Conservation (phyloP, 1,140 invertebrate species). For the Drosophila funebris region DNA sequence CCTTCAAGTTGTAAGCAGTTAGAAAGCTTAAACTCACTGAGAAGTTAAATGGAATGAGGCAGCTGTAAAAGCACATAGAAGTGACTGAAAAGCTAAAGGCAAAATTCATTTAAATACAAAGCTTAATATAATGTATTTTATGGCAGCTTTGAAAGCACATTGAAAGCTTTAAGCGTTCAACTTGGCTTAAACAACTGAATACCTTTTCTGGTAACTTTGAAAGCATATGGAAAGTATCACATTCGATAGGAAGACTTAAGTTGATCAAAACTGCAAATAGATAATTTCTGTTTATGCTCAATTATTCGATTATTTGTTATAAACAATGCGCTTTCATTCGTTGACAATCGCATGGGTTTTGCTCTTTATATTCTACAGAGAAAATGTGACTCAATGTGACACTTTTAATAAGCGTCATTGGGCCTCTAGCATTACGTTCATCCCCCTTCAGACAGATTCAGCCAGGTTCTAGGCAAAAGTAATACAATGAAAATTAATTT, state of each 20-base stretch:
- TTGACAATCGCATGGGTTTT: no score
- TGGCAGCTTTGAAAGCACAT: not conserved
- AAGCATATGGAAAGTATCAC: not conserved
- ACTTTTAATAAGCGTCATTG: slow-evolving; percentile 4
- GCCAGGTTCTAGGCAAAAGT: not conserved
- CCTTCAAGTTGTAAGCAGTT: not conserved
- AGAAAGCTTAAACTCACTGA: not conserved
- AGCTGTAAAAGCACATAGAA: no score
- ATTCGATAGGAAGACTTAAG: no score
- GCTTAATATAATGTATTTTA: no score
- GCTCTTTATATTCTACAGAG: not conserved
- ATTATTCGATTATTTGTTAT: not conserved
- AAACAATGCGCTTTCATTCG: not conserved
- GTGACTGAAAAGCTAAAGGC: no score
- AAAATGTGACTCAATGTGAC: not conserved
- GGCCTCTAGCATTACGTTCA: slow-evolving; percentile 13
- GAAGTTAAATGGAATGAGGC: no score
- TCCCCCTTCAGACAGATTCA: not conserved
- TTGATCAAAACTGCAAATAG: no score
- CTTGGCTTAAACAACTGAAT: no score
- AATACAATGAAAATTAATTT: slow-evolving; percentile 58
- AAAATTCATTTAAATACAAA: no score
- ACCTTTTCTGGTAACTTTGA: not conserved
- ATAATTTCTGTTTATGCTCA: not conserved
- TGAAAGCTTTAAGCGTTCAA: no score